Evolutionary conservation across 2,797 vertebrate species (phyloP), one percentile per base, ranked within the genome.

Genomic region (Sebastes minor): DNA sequence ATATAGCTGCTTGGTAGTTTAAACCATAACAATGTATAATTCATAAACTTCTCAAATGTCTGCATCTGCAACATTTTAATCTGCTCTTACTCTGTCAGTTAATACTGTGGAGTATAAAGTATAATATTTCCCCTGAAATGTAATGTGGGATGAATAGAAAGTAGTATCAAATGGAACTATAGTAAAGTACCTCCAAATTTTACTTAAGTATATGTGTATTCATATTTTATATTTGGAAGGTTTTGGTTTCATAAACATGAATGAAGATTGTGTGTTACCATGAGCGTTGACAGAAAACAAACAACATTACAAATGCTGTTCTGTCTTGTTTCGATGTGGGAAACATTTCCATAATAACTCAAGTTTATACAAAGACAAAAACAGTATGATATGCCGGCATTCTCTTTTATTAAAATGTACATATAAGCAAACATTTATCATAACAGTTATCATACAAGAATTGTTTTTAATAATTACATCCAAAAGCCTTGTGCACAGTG

Each of bases 371-470:
- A 33, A 32, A 49, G 59, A 30, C 20, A 23, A 57, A 42, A 71
- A 32, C 10, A 25, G 4, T 49, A 71, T 8, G 42, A 60, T 72
- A 72, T 78, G 60, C 38, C 59, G 80, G 55, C 73, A 77, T 78
- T 80, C n/a, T 76, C 38, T 80, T 93, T 94, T 87, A 94, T 89
- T 92, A 65, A 88, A 91, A 86, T 75, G 35, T 70, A 64, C 64
- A 81, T 16, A 2, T 71, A 74, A 14, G 63, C 75, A 86, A 82
- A 78, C 52, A 77, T 79, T 76, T 46, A 62, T 65, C 9, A 73
- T 42, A 78, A 65, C 70, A 86, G 27, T 30, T 65, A 77, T 78
- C 22, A 75, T 49, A 76, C 75, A 88, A 63, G 32, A 81, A 49
- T 74, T 69, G 32, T 65, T 28, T 73, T 71, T 9, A 87, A 80